Evolutionary conservation across 2,797 vertebrate genomes (phyloP), one percentile per base, ranked within the genome.

Genomic region (Malacoraja senta): DNA sequence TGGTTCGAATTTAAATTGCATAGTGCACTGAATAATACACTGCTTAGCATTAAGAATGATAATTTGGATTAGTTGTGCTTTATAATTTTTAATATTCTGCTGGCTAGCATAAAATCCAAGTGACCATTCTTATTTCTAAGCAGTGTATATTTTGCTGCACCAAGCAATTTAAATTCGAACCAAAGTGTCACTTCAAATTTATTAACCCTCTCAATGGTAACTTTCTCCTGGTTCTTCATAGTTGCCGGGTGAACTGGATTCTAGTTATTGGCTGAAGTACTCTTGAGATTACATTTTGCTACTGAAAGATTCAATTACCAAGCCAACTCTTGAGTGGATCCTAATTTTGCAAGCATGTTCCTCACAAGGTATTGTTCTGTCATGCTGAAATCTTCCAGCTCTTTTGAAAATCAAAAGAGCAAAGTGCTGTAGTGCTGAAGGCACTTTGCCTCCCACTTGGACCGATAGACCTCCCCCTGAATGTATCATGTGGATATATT

Each of bases 291-390:
- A 84, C 2, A 58, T 63, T 61, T 61, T 3, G 15, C 53, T 29
- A 84, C 81, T 84, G 10, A 86, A 63, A 63, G 29, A 86, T 86
- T 86, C 58, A 86, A 63, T n/a, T n/a, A 63, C 83, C 26, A 86
- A 63, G 2, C 10, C 61, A 29, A 86, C 29, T 65, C 58, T 78
- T 32, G 13, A 86, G 12, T 32, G 13, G 26, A 65, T 63, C 29
- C 29, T 86, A 63, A 86, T 86, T 63, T 86, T 32, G 12, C 13
- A 29, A 83, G 80, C 44, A 9, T 44, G 9, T 24, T 44, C 21
- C 17, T 86, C 61, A 32, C 13, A 12, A 86, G 17, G 17, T 32
- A n/a, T 8, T 29, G 61, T 63, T 86, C 83, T 2, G 12, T 86
- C 83, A 61, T 32, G 29, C 83, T 86, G 26, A 86, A 86, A 63